Conservation (phyloP, 2,888 invertebrate species). For the Boloria selene region DNA sequence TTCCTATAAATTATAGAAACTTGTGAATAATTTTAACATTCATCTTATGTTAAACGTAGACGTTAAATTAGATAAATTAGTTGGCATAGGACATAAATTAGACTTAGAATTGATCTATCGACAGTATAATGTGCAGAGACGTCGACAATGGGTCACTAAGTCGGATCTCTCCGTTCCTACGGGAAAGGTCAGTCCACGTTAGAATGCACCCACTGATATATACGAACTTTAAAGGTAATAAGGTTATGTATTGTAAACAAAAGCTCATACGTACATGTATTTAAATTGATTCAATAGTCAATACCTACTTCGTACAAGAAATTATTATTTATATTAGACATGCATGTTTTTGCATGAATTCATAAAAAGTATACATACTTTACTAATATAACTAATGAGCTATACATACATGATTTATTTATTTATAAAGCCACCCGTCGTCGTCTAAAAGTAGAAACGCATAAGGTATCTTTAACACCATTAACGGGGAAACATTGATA, state of each 20-base stretch:
- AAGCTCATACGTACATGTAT: neutral
- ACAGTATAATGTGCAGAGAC: conserved; percentile 33
- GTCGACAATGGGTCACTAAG: conserved; percentile 39
- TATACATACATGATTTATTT: too few relatives aligned
- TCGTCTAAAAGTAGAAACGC: too few relatives aligned
- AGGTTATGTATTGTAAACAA: conserved; percentile 18
- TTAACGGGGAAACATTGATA: too few relatives aligned
- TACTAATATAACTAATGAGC: too few relatives aligned
- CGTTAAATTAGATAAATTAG: conserved; percentile 20
- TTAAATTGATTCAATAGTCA: neutral
- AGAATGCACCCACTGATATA: conserved; percentile 16
- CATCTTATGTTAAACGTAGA: conserved; percentile 14
- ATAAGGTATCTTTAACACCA: too few relatives aligned
- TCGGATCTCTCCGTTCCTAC: conserved; percentile 35
- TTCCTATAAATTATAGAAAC: conserved; percentile 1
- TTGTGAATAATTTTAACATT: conserved; percentile 18
- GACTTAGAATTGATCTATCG: conserved; percentile 25
- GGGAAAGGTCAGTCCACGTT: conserved; percentile 38
- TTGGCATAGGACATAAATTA: conserved; percentile 18
- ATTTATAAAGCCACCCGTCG: too few relatives aligned
- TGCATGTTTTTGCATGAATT: too few relatives aligned
- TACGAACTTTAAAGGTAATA: conserved; percentile 27
- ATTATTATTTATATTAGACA: too few relatives aligned
- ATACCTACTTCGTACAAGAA: too few relatives aligned
- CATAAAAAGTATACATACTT: too few relatives aligned